phyloP scores from a whole-genome alignment of 2,113 vertebrate genomes.

The Gracilinanus agilis region DNA sequence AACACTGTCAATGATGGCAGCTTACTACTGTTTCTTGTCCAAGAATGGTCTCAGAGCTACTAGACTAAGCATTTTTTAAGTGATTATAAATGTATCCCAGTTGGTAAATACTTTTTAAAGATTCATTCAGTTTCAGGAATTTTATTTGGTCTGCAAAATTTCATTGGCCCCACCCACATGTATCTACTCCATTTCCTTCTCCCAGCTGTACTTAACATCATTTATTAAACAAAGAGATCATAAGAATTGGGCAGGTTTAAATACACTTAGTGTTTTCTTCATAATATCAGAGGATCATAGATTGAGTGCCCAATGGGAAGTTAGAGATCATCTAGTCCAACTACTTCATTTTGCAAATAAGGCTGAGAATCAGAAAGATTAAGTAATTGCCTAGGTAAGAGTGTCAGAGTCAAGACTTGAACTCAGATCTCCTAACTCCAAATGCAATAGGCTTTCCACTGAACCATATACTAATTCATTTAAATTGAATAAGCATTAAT shows the following conservation, averaged over 20 bases:
- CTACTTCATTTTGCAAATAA: not conserved
- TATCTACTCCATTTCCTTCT: not conserved
- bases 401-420: not conserved
- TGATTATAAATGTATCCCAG: constrained; percentile 42
- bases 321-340: not conserved
- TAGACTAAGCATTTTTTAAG: constrained; percentile 58
- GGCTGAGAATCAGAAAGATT: not conserved
- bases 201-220: not conserved
- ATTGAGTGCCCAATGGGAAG: not conserved
- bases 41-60: constrained; percentile 28
- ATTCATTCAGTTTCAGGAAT: not conserved
- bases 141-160: not conserved
- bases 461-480: not conserved
- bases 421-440: not conserved
- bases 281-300: not conserved
- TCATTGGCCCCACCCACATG: constrained; percentile 10
- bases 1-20: constrained; percentile 7
- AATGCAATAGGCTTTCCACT: not conserved
- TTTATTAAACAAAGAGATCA: not conserved
- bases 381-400: not conserved
- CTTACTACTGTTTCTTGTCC: constrained; percentile 4
- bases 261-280: constrained; percentile 17
- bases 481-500: not conserved
- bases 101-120: constrained; percentile 41
- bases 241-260: not conserved